phyloP scores from a whole-genome alignment of 2,113 vertebrate genomes.

The Echinops telfairi region DNA sequence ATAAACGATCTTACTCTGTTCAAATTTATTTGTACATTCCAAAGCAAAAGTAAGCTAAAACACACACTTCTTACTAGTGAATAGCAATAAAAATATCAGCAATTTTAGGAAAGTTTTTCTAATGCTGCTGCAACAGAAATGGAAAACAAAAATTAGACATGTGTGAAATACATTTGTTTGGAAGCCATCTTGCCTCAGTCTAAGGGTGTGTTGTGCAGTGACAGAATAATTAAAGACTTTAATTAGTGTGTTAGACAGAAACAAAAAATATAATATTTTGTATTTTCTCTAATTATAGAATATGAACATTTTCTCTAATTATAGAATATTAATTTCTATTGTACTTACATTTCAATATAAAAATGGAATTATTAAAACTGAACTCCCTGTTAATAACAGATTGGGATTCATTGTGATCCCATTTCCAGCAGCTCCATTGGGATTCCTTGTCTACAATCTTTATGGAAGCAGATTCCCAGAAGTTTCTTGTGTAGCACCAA shows the following conservation, averaged over 20 bases:
- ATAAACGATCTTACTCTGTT: neutral
- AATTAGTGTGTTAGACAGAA: neutral
- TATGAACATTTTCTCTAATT: neutral
- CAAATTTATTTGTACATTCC: neutral
- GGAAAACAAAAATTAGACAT: neutral
- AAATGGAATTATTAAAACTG: neutral
- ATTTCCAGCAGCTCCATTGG: neutral
- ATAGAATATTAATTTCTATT: neutral
- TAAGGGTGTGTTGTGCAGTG: neutral
- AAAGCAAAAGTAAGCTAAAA: neutral
- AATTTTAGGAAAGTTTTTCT: neutral
- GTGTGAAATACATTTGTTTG: neutral
- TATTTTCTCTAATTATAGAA: too few relatives aligned
- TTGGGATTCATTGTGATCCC: neutral
- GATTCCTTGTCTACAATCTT: too few relatives aligned
- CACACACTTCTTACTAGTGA: neutral
- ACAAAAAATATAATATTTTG: neutral
- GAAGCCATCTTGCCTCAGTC: neutral
- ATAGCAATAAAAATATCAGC: neutral
- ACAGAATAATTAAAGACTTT: neutral
- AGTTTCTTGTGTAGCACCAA: too few relatives aligned
- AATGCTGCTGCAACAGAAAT: neutral
- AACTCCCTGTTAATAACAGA: neutral
- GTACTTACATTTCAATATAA: neutral
- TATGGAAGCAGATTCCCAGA: too few relatives aligned